phyloP scores from a whole-genome alignment of 2,888 invertebrate species.

The Xestobium rufovillosum region DNA sequence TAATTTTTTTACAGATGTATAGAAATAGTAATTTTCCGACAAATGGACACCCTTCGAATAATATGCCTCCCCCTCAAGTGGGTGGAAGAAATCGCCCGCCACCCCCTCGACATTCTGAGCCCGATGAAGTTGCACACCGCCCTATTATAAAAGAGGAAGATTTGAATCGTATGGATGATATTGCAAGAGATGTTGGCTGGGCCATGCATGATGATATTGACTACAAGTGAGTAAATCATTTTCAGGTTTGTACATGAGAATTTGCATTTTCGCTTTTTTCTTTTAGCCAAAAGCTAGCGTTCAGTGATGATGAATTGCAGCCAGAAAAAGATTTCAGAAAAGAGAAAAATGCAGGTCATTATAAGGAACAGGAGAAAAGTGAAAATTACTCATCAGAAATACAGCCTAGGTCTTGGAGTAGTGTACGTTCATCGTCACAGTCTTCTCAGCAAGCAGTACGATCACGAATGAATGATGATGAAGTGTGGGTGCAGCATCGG shows the following conservation, averaged over 20 bases:
- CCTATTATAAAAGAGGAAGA: conserved; percentile 93
- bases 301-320: conserved; percentile 81
- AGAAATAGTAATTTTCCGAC: conserved; percentile 36
- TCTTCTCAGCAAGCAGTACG: neutral
- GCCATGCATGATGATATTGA: conserved; percentile 88
- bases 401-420: conserved; percentile 19
- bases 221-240: conserved; percentile 58
- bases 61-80: conserved; percentile 30
- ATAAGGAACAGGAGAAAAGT: conserved; percentile 28
- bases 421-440: too few species aligned
- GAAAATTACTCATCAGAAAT: conserved; percentile 23
- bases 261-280: conserved; percentile 8
- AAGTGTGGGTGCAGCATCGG: conserved; percentile 64
- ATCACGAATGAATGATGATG: conserved; percentile 40
- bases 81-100: conserved; percentile 34
- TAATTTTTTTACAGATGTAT: conserved; percentile 31
- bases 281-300: conserved; percentile 76
- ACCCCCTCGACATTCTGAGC: conserved; percentile 34
- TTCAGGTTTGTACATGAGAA: conserved; percentile 6
- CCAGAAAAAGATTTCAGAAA: conserved; percentile 28
- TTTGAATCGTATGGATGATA: conserved; percentile 84
- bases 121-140: conserved; percentile 53
- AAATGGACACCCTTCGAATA: conserved; percentile 22
- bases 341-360: conserved; percentile 20
- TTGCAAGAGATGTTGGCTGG: conserved; percentile 86